phyloP scores from a whole-genome alignment of 2,888 invertebrate genomes.

The Macaria notata region DNA sequence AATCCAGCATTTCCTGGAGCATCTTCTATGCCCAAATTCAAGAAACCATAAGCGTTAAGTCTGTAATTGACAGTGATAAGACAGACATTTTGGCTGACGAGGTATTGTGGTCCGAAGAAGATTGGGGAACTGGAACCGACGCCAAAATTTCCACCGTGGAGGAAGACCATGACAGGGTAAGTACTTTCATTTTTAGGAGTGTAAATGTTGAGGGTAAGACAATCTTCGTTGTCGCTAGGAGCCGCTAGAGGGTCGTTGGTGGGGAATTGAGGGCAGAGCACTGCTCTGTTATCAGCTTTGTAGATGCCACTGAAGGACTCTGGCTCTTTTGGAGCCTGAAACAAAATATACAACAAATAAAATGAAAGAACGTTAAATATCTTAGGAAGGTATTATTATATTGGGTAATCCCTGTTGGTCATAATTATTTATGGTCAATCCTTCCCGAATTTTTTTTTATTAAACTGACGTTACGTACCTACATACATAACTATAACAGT shows the following conservation, averaged over 20 bases:
- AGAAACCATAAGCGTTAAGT: constrained; percentile 71
- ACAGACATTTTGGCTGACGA: constrained; percentile 66
- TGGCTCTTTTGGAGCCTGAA: constrained; percentile 63
- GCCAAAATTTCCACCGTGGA: constrained; percentile 79
- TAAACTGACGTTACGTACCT: no score
- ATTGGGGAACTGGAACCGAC: constrained; percentile 66
- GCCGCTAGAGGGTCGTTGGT: constrained; percentile 63
- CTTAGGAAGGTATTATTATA: no score
- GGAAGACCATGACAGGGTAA: constrained; percentile 70
- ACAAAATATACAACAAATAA: constrained; percentile 9
- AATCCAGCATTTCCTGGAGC: constrained; percentile 76
- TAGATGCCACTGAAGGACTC: constrained; percentile 56
- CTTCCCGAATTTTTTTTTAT: no score
- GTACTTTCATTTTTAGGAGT: constrained; percentile 52
- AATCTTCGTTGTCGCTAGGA: constrained; percentile 73
- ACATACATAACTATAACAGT: no score
- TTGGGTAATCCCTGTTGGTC: no score
- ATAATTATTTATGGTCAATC: no score
- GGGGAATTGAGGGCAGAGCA: constrained; percentile 68
- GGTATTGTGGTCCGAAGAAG: constrained; percentile 72
- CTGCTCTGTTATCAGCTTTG: constrained; percentile 60
- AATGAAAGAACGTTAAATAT: no score
- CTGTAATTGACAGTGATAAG: constrained; percentile 78
- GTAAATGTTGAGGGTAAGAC: constrained; percentile 70
- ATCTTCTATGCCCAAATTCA: constrained; percentile 63